These are phyloP conservation scores for Neelides folsomi DNA, from an alignment of 2,888 invertebrate species.

Conservation along the genomic window DNA sequence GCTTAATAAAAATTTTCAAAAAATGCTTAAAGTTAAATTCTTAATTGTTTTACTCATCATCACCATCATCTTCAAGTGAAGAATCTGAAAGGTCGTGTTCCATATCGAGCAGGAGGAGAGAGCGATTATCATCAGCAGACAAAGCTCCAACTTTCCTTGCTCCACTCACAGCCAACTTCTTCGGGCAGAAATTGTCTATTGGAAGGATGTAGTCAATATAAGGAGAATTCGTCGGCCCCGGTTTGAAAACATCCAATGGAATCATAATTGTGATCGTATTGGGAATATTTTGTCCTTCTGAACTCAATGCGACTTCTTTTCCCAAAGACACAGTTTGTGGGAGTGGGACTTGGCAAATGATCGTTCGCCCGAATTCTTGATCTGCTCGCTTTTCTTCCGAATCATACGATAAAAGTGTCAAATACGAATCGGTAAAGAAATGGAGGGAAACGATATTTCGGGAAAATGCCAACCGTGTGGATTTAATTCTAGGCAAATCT, in stretches of 20 bases:
- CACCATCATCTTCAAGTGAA: constrained; percentile 21
- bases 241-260: constrained; percentile 14
- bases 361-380: constrained; percentile 9
- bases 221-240: constrained; percentile 7
- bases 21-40: no score
- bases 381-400: constrained; percentile 8
- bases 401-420: constrained; percentile 17
- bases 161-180: constrained; percentile 21
- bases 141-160: constrained; percentile 26
- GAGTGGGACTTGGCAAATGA: constrained; percentile 20
- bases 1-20: no score
- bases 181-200: constrained; percentile 20
- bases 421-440: constrained; percentile 18
- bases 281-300: constrained; percentile 11
- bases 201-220: constrained; percentile 17
- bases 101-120: constrained; percentile 25
- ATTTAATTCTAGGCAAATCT: constrained; percentile 7
- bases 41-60: constrained; percentile 6
- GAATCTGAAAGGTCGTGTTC: constrained; percentile 20
- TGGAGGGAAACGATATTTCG: constrained; percentile 12
- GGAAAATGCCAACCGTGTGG: constrained; percentile 16
- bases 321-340: background rate
- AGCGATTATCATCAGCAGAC: constrained; percentile 14
- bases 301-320: background rate
- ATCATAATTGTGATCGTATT: constrained; percentile 1